phyloP scores from a whole-genome alignment of 2,797 vertebrate species.

The Propithecus perrieri region DNA sequence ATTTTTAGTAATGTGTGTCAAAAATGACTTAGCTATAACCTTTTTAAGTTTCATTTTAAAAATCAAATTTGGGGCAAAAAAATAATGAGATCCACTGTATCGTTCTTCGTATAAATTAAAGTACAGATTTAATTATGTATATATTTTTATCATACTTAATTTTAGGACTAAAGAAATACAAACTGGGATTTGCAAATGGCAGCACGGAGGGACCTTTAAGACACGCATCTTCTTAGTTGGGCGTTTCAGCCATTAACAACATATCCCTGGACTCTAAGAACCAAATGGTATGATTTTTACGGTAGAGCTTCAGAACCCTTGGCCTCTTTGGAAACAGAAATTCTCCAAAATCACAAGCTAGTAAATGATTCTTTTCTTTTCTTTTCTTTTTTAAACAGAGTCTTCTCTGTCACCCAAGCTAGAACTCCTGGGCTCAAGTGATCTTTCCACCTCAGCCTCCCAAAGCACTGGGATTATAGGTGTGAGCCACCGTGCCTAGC shows the following conservation, averaged over 20 bases:
- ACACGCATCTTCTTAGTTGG: neutral
- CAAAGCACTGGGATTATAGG: neutral
- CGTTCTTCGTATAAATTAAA: conserved; percentile 24
- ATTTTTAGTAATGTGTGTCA: conserved; percentile 4
- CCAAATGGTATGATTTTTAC: neutral
- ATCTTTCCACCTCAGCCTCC: neutral
- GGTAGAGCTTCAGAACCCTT: neutral
- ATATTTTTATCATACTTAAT: neutral
- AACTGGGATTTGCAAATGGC: neutral
- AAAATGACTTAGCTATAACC: neutral
- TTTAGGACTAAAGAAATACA: neutral
- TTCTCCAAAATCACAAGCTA: neutral
- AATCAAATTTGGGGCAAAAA: conserved; percentile 19
- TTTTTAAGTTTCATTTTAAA: conserved; percentile 25
- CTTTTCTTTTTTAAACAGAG: neutral
- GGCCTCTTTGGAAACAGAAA: conserved; percentile 8
- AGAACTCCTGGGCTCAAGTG: neutral
- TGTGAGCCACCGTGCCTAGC: neutral
- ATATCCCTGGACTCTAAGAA: neutral
- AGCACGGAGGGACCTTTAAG: neutral
- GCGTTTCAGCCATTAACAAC: neutral
- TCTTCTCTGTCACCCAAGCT: neutral
- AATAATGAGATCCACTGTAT: neutral
- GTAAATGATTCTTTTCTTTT: neutral
- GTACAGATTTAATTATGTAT: neutral